Evolutionary conservation across 2,113 vertebrate genomes (phyloP).

Genomic region (Orcinus orca): DNA sequence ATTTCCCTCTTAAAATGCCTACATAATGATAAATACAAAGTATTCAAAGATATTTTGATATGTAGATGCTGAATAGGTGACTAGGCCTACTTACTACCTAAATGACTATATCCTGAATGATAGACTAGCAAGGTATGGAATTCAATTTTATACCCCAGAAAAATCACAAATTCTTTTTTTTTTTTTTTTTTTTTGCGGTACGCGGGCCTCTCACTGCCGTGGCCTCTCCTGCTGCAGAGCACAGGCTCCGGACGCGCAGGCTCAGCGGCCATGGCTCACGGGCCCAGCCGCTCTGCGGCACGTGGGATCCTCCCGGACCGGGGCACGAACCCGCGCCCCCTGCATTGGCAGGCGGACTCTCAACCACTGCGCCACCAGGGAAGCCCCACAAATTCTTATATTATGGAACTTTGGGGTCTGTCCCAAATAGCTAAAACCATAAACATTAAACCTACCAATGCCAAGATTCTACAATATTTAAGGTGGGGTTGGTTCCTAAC

Average conservation of each 20-base stretch:
- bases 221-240: no score
- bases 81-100: not conserved
- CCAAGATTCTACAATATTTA: not conserved
- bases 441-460: not conserved
- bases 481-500: not conserved
- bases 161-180: conserved; percentile 28
- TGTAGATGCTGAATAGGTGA: not conserved
- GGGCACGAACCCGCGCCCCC: no score
- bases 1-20: not conserved
- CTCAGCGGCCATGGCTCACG: no score
- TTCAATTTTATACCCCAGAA: conserved; percentile 16
- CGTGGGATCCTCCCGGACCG: no score
- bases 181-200: no score
- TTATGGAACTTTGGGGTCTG: not conserved
- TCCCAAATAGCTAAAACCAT: not conserved
- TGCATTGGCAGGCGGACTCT: no score
- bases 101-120: not conserved
- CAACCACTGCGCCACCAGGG: no score
- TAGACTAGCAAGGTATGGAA: not conserved
- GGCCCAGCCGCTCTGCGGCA: no score
- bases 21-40: not conserved
- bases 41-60: not conserved
- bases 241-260: no score
- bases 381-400: not conserved
- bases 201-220: no score